Conservation (phyloP, 2,113 vertebrate genomes). For the Spea bombifrons region DNA sequence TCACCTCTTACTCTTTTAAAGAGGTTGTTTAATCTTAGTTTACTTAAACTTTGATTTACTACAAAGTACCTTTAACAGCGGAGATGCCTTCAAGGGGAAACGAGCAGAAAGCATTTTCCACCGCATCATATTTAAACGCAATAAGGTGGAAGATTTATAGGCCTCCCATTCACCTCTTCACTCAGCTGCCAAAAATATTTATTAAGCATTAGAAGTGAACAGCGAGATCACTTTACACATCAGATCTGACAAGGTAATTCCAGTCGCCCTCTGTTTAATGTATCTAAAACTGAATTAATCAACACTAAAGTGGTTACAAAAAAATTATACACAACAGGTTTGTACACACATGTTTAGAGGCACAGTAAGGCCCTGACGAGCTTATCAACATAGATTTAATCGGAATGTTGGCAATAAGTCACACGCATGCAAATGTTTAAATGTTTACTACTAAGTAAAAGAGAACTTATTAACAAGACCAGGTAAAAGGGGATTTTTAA, state of each 20-base stretch:
- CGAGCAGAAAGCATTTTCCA: slow-evolving; percentile 37
- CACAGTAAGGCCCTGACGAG: neutral
- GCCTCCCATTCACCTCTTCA: slow-evolving; percentile 39
- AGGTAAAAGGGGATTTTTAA: no score
- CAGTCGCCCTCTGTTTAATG: neutral
- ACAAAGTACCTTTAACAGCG: slow-evolving; percentile 30
- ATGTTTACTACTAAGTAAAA: no score
- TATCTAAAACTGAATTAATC: neutral
- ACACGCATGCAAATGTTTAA: no score
- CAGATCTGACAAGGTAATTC: slow-evolving; percentile 8
- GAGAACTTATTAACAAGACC: no score
- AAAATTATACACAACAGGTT: slow-evolving; percentile 1
- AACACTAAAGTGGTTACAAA: neutral
- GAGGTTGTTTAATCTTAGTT: slow-evolving; percentile 42
- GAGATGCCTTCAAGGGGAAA: slow-evolving; percentile 42
- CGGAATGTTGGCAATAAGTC: no score
- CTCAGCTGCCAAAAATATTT: slow-evolving; percentile 43
- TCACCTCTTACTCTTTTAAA: slow-evolving; percentile 24
- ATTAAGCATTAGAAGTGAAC: slow-evolving; percentile 27
- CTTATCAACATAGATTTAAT: no score
- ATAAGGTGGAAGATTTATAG: slow-evolving; percentile 41
- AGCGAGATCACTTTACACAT: slow-evolving; percentile 33
- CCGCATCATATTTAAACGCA: slow-evolving; percentile 40
- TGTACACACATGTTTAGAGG: neutral
- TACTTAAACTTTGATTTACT: slow-evolving; percentile 44